These are phyloP conservation scores for Peromyscus melanophrys DNA, from an alignment of 2,797 vertebrate species.

Conservation along the genomic window DNA sequence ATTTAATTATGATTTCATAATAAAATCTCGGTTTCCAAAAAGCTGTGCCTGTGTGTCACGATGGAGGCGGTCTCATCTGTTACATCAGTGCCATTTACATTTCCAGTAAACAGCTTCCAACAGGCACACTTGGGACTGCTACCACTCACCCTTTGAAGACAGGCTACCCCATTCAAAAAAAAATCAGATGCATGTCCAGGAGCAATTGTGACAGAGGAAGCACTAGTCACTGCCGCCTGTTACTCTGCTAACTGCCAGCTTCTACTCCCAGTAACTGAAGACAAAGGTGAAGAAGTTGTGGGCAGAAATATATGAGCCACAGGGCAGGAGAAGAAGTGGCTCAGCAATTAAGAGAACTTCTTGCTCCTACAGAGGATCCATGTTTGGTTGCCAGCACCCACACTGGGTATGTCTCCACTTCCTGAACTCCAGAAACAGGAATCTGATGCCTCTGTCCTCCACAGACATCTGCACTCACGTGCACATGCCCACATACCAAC, in stretches of 20 bases:
- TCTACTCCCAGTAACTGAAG: background rate
- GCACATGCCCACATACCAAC: background rate
- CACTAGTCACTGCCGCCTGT: background rate
- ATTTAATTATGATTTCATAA: conserved; percentile 86
- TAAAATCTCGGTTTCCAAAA: conserved; percentile 80
- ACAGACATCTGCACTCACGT: background rate
- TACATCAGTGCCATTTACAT: conserved; percentile 58
- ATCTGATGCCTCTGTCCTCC: background rate
- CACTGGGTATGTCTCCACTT: no score
- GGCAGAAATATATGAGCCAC: background rate
- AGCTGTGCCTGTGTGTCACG: conserved; percentile 65
- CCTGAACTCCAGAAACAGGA: background rate
- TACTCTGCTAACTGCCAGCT: background rate
- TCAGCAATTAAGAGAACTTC: background rate
- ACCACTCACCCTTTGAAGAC: conserved; percentile 25
- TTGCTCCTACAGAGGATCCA: background rate
- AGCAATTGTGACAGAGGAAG: background rate
- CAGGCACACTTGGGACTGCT: background rate
- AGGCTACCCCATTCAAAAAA: background rate
- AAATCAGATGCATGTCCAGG: background rate
- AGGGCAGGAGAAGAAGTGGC: background rate
- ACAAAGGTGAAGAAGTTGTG: background rate
- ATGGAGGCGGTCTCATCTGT: conserved; percentile 55
- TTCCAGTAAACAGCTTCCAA: conserved; percentile 68
- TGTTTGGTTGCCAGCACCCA: background rate